Conservation (phyloP, 1,140 invertebrate species). For the Bombus haemorrhoidalis region DNA sequence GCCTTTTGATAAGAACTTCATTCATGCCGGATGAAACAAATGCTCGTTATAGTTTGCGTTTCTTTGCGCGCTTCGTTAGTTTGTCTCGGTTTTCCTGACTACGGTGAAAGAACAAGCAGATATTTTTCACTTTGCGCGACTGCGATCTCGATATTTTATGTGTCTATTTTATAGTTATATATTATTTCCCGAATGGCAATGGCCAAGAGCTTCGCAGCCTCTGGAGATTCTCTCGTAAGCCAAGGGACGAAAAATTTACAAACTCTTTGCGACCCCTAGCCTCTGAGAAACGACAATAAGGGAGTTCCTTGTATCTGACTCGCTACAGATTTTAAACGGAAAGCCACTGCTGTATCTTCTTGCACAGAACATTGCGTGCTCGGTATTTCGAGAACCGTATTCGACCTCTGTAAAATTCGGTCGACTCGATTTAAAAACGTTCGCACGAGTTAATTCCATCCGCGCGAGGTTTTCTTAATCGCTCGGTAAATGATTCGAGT, state of each 20-base stretch:
- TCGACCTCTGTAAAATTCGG: neutral
- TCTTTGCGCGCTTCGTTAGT: rapidly evolving
- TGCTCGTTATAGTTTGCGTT: too few species aligned
- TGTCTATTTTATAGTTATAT: too few species aligned
- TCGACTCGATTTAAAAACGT: neutral
- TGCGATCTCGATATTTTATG: neutral
- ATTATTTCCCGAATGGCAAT: neutral
- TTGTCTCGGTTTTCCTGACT: neutral
- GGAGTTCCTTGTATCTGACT: neutral
- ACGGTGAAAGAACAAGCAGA: neutral
- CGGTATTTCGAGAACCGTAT: neutral
- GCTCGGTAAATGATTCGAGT: neutral
- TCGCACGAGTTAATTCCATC: neutral
- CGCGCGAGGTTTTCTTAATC: neutral
- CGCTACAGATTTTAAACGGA: neutral
- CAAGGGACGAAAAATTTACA: neutral
- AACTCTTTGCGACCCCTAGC: neutral
- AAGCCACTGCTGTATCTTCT: neutral
- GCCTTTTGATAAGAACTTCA: neutral
- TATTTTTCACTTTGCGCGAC: neutral
- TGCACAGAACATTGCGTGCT: neutral
- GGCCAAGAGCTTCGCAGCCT: neutral
- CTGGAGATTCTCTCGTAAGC: neutral
- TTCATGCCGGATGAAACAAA: too few species aligned
- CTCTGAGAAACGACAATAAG: neutral